phyloP scores from a whole-genome alignment of 2,113 vertebrate genomes.

The Gallinago media region DNA sequence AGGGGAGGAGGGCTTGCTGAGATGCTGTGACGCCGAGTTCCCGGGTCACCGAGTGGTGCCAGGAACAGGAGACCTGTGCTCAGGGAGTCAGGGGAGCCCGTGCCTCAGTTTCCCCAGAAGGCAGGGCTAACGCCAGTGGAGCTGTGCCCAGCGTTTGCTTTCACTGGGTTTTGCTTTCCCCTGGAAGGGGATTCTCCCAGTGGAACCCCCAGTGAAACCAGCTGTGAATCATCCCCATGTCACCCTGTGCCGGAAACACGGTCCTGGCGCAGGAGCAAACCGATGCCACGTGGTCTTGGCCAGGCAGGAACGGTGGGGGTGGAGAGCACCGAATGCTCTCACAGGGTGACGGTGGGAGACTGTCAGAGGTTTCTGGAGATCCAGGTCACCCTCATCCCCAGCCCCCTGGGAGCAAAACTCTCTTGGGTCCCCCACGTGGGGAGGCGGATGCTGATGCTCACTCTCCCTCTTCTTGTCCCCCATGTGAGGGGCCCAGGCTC shows the following conservation, averaged over 20 bases:
- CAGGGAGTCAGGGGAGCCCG: background rate
- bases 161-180: background rate
- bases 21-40: rapidly evolving
- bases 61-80: background rate
- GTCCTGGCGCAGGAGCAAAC: background rate
- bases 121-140: background rate
- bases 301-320: rapidly evolving
- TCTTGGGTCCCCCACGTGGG: rapidly evolving
- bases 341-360: rapidly evolving
- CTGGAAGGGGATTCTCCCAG: background rate
- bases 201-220: background rate
- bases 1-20: background rate
- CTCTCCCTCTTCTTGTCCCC: background rate
- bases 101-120: slow-evolving; percentile 2
- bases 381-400: too few relatives aligned
- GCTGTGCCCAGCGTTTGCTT: background rate
- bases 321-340: rapidly evolving
- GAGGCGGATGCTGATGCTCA: background rate
- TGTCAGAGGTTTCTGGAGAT: background rate
- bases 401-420: background rate
- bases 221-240: background rate
- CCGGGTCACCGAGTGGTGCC: background rate
- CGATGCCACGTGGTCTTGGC: rapidly evolving
- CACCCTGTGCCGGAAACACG: rapidly evolving
- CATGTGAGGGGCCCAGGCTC: background rate